Conservation (phyloP, 64 coral and sea anemone species). For the Pachyseris speciosa region DNA sequence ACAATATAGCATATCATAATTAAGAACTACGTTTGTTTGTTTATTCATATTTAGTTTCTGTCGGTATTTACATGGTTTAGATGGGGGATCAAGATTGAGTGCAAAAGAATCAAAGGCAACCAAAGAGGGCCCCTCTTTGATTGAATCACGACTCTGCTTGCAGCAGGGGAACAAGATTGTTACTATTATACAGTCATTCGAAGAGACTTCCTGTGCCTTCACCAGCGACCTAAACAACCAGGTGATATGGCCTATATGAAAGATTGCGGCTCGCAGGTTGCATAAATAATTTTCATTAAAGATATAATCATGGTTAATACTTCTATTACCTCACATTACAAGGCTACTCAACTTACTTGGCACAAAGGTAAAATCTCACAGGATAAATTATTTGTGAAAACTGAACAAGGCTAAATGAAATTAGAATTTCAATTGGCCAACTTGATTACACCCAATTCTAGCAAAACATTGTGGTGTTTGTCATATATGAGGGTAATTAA, state of each 20-base stretch:
- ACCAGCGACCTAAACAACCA: not conserved
- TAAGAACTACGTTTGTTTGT: too few relatives aligned
- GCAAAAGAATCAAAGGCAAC: not conserved
- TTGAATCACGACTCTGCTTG: too few relatives aligned
- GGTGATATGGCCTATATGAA: not conserved
- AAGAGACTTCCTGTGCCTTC: not conserved
- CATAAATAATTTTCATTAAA: too few relatives aligned
- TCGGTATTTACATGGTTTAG: constrained; percentile 32
- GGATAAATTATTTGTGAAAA: not conserved
- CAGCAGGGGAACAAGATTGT: too few relatives aligned
- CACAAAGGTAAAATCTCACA: not conserved
- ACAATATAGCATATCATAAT: too few relatives aligned
- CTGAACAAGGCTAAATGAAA: not conserved
- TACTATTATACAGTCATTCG: too few relatives aligned
- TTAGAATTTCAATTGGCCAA: constrained; percentile 30
- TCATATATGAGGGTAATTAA: constrained; percentile 17
- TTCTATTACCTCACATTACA: too few relatives aligned
- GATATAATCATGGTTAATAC: too few relatives aligned
- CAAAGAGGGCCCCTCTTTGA: too few relatives aligned
- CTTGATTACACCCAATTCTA: constrained; percentile 10
- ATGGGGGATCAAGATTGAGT: not conserved
- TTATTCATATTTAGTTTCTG: too few relatives aligned
- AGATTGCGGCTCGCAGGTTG: too few relatives aligned
- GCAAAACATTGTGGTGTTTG: constrained; percentile 38
- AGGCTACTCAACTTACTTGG: not conserved